Evolutionary conservation across 2,113 vertebrate species (phyloP).

Genomic region (Forbesichthys agassizii): DNA sequence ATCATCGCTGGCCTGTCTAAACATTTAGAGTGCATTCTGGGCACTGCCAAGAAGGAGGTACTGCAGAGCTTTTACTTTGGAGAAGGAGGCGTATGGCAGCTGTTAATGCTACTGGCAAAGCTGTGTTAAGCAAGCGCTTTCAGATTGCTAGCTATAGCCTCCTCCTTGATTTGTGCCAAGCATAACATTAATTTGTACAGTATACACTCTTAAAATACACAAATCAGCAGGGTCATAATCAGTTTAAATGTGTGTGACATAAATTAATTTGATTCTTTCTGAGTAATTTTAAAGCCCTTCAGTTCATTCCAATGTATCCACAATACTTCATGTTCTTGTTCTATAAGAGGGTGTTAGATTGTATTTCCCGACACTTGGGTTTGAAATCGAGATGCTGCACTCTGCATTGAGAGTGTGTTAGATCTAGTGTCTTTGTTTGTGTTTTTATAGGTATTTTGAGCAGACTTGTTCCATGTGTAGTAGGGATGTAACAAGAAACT

Average conservation of each 20-base stretch:
- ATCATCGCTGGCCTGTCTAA: slow-evolving; percentile 43
- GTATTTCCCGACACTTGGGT: no score
- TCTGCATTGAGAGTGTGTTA: no score
- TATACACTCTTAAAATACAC: background rate
- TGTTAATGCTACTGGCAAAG: slow-evolving; percentile 45
- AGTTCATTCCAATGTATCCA: slow-evolving; percentile 13
- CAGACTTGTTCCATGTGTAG: no score
- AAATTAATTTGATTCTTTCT: slow-evolving; percentile 16
- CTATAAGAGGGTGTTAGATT: slow-evolving; percentile 3
- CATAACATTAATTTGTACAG: slow-evolving; percentile 18
- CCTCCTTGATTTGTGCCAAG: slow-evolving; percentile 1
- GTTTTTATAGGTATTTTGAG: no score
- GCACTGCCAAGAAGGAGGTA: slow-evolving; percentile 42
- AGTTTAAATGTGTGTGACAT: slow-evolving; percentile 19
- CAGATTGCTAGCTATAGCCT: slow-evolving; percentile 41
- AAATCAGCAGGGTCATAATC: slow-evolving; percentile 26
- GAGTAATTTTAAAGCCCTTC: slow-evolving; percentile 13
- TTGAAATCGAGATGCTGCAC: no score
- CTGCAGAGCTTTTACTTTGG: slow-evolving; percentile 20
- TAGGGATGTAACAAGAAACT: no score
- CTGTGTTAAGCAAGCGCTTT: slow-evolving; percentile 21
- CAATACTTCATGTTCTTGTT: background rate
- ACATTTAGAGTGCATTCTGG: slow-evolving; percentile 44
- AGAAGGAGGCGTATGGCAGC: background rate
- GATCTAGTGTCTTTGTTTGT: no score